phyloP scores from a whole-genome alignment of 2,113 vertebrate species.

The Malaclemys terrapin region DNA sequence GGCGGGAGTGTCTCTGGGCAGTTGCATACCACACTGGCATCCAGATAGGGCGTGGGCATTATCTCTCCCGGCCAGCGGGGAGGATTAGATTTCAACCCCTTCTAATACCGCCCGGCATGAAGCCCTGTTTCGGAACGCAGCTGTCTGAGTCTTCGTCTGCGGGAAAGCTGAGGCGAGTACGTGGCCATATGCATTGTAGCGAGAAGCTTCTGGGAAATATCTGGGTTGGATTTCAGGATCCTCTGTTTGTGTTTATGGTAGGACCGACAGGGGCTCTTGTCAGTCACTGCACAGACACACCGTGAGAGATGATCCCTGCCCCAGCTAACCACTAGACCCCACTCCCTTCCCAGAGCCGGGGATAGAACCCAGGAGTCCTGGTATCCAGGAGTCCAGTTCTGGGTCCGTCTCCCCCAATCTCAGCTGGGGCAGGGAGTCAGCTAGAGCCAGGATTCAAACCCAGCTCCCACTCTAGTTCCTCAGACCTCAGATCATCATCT shows the following conservation, averaged over 20 bases:
- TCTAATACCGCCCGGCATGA: background rate
- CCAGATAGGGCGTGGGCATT: background rate
- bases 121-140: background rate
- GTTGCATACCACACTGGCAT: background rate
- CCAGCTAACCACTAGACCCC: background rate
- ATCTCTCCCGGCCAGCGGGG: background rate
- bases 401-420: background rate
- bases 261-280: background rate
- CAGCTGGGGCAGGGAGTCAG: background rate
- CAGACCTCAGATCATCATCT: background rate
- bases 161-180: background rate
- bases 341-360: too few species aligned
- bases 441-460: background rate
- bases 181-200: background rate
- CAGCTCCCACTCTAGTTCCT: background rate
- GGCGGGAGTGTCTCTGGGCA: background rate
- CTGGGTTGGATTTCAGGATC: background rate
- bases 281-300: background rate
- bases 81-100: background rate
- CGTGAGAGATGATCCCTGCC: background rate
- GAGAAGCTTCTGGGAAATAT: background rate
- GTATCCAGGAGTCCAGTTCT: too few species aligned
- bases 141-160: background rate
- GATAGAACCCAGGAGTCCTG: too few species aligned
- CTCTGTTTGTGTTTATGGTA: background rate